These are phyloP conservation scores for Bovichtus variegatus DNA, from an alignment of 2,797 vertebrate genomes.

Conservation along the genomic window DNA sequence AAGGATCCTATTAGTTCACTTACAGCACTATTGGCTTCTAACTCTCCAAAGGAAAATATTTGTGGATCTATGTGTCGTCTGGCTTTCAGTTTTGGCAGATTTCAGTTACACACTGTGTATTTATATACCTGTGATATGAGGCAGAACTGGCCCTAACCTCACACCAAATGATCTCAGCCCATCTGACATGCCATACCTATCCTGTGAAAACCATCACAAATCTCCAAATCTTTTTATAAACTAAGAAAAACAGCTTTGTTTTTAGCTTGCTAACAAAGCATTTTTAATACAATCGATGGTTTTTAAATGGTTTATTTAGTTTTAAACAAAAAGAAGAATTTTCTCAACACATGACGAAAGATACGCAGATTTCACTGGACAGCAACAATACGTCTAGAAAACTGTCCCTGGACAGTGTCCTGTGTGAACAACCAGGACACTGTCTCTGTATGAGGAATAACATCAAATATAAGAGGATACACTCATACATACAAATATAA, in stretches of 20 bases:
- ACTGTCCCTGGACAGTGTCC: background rate
- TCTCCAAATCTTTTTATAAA: background rate
- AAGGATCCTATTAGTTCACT: background rate
- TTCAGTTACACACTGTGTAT: background rate
- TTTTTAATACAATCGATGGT: background rate
- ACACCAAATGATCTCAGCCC: background rate
- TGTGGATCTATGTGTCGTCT: background rate
- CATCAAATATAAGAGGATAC: background rate
- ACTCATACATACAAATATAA: slow-evolving; percentile 12
- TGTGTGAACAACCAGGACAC: background rate
- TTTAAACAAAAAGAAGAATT: background rate
- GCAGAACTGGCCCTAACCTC: background rate
- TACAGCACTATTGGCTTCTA: background rate
- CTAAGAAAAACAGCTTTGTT: background rate
- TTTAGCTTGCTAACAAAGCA: background rate
- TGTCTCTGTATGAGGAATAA: background rate
- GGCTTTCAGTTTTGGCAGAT: background rate
- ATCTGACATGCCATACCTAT: background rate
- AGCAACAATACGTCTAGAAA: background rate
- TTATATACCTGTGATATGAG: slow-evolving; percentile 1
- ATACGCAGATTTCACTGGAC: background rate
- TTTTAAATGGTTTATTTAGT: slow-evolving; percentile 1
- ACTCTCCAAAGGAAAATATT: background rate
- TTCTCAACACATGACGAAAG: background rate
- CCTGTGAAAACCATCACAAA: background rate